phyloP scores from a whole-genome alignment of 1,140 invertebrate genomes.

The Phymorhynchus buccinoides region DNA sequence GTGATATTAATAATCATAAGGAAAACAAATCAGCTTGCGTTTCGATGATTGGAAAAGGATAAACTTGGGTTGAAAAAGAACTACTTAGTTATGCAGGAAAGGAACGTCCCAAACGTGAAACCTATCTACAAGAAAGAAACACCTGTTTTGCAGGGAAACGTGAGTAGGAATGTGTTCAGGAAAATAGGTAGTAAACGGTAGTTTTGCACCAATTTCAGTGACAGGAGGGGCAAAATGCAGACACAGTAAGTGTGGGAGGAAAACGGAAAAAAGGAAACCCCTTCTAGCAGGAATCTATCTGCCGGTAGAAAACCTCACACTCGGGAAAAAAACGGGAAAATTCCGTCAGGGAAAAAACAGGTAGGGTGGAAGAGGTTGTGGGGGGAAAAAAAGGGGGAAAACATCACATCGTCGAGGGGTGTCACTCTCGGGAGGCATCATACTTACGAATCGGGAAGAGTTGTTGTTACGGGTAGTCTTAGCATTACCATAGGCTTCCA shows the following conservation, averaged over 20 bases:
- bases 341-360: not conserved
- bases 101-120: not conserved
- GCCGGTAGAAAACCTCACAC: not conserved
- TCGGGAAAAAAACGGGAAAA: not conserved
- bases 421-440: not conserved
- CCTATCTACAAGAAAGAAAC: not conserved
- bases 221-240: not conserved
- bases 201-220: not conserved
- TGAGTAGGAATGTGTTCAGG: not conserved
- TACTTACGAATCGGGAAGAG: conserved; percentile 86
- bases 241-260: not conserved
- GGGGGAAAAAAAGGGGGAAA: not conserved
- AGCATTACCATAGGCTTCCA: conserved; percentile 99
- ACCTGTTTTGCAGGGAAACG: not conserved
- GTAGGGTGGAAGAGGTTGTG: not conserved
- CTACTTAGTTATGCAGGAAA: not conserved
- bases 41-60: not conserved
- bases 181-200: not conserved
- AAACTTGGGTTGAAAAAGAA: not conserved
- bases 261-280: not conserved
- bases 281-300: not conserved
- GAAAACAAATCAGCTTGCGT: not conserved
- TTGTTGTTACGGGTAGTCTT: conserved; percentile 99
- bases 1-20: too few species aligned
- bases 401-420: not conserved